phyloP scores from a whole-genome alignment of 2,888 invertebrate species.

The Athalia cordata region DNA sequence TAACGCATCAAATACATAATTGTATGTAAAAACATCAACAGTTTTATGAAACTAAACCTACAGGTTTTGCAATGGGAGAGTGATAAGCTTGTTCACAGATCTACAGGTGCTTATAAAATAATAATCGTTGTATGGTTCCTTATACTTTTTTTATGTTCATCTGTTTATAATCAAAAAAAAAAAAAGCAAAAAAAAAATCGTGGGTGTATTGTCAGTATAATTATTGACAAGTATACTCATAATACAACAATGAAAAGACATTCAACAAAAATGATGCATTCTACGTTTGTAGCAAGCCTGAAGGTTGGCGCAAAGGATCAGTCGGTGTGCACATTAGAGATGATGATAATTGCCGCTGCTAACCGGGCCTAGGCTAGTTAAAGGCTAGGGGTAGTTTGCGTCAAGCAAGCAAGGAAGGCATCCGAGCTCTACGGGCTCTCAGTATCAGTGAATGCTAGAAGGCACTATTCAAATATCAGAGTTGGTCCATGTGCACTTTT shows the following conservation, averaged over 20 bases:
- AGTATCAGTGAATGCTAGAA: conserved; percentile 65
- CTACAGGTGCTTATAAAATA: conserved; percentile 22
- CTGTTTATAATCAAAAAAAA: not conserved
- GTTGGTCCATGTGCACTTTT: conserved; percentile 62
- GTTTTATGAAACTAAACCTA: not conserved
- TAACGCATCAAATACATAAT: too few relatives aligned
- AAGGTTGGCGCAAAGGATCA: not conserved
- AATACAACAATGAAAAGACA: not conserved
- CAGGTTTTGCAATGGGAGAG: not conserved
- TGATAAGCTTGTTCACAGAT: conserved; percentile 29
- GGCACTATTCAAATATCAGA: conserved; percentile 58
- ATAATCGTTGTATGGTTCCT: conserved; percentile 21
- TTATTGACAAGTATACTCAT: not conserved
- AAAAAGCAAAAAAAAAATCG: not conserved
- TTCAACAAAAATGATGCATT: not conserved
- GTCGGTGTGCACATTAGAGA: conserved; percentile 3
- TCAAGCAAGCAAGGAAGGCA: conserved; percentile 66
- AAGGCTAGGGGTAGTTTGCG: conserved; percentile 35
- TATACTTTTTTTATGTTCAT: not conserved
- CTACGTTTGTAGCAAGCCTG: not conserved
- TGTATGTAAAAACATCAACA: not conserved
- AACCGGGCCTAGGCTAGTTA: not conserved
- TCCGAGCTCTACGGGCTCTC: conserved; percentile 64
- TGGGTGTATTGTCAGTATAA: not conserved
- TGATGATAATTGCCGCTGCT: conserved; percentile 13